Evolutionary conservation across 1,140 invertebrate species (phyloP), one percentile per base, ranked within the genome.

Genomic region (Neuroterus valhalla): DNA sequence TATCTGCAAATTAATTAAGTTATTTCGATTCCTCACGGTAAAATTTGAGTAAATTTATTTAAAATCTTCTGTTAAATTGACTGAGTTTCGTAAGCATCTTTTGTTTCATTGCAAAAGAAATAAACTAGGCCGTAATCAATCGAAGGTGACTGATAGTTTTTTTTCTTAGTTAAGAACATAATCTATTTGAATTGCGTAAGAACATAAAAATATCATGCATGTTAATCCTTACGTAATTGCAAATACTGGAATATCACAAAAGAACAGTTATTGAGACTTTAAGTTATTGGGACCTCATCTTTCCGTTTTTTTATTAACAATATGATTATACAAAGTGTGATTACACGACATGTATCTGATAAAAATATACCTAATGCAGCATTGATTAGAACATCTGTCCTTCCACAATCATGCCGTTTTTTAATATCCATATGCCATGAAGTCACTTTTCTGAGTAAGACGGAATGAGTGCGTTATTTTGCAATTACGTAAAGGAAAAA

Each of bases 51-150:
- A 12, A 55, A 55, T 21, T 11, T 10, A 10, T 3, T 62, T 62
- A 62, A 12, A 55, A 3, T 2, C 31, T 62, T 62, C 31, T 38
- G 31, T 62, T 26, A 23, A 31, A n/a, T 26, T 62, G 21, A n/a
- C 55, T 62, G 55, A 15, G 14, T 26, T 62, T n/a, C 31, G 31
- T 62, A 62, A 62, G 26, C 55, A 23, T 62, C 55, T 62, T 62
- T 62, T 26, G 26, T 62, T 62, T 3, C n/a, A 15, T 14, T 8
- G 55, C 2, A 0, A 62, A 62, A 62, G n/a, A 62, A 62, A 62
- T 62, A 62, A 62, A 62, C 55, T 62, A 62, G 55, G 31, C 23
- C 55, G 26, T 62, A 26, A 62, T 62, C 31, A 62, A 62, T 62
- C 23, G 55, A 62, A 62, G 55, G 55, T 62, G 31, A 62, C 55